Evolutionary conservation across 2,888 invertebrate species (phyloP).

Genomic region (Apeira syringaria): DNA sequence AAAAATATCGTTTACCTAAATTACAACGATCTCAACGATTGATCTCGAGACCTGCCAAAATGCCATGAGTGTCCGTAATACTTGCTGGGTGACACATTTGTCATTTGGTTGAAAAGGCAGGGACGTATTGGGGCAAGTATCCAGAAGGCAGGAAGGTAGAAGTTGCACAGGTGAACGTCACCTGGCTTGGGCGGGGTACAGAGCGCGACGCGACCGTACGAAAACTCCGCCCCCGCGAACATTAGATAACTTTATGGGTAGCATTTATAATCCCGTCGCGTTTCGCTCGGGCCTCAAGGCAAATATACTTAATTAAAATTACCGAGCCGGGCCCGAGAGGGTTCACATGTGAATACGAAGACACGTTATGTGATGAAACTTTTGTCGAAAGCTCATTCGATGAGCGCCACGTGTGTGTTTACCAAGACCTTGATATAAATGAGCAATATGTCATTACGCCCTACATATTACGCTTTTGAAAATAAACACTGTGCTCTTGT

Average conservation of each 20-base stretch:
- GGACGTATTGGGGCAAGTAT: constrained; percentile 41
- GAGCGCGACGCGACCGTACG: constrained; percentile 27
- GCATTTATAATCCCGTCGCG: constrained; percentile 65
- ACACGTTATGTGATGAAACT: constrained; percentile 58
- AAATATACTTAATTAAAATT: constrained; percentile 80
- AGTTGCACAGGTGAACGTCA: constrained; percentile 61
- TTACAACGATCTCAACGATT: too few relatives aligned
- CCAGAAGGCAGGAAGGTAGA: constrained; percentile 58
- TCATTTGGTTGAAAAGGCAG: constrained; percentile 36
- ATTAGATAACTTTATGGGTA: constrained; percentile 71
- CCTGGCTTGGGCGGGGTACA: constrained; percentile 45
- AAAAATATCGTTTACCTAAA: too few relatives aligned
- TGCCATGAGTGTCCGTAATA: too few relatives aligned
- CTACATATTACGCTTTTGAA: constrained; percentile 5
- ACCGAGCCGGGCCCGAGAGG: constrained; percentile 61
- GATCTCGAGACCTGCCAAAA: too few relatives aligned
- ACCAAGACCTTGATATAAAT: constrained; percentile 6
- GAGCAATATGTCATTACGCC: constrained; percentile 7
- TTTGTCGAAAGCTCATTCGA: constrained; percentile 41
- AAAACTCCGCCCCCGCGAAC: constrained; percentile 38
- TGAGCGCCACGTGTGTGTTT: constrained; percentile 26
- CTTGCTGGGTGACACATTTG: constrained; percentile 35
- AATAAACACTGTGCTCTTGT: not conserved
- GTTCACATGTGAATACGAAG: constrained; percentile 55
- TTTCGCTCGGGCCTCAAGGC: constrained; percentile 41